Percentiles rank a stretch among this genome's conserved stretches.
These are phyloP conservation scores for Garra rufa DNA, from an alignment of 2,113 vertebrate genomes.

Conservation along the genomic window DNA sequence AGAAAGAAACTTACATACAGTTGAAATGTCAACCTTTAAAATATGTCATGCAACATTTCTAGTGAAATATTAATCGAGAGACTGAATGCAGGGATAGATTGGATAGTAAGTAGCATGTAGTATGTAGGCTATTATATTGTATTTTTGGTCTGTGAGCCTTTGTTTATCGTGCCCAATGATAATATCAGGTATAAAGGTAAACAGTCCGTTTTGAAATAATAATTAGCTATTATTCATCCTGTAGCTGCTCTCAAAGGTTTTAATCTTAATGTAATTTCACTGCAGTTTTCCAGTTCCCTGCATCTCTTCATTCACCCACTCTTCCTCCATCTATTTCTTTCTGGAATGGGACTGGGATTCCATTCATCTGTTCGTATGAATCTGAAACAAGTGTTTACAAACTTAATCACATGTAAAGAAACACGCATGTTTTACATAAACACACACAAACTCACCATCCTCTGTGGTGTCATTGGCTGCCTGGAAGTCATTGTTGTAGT, in stretches of 20 bases:
- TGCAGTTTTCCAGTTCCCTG: not conserved
- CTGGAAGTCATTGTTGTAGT: not conserved
- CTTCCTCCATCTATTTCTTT: not conserved
- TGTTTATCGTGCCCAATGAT: not conserved
- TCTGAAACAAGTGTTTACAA: slow-evolving; percentile 41
- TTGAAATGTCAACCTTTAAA: not conserved
- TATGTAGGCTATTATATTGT: not conserved
- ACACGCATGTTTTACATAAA: not conserved
- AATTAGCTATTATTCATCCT: not conserved
- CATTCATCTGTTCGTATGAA: slow-evolving; percentile 47
- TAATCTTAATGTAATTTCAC: not conserved
- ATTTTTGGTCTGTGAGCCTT: not conserved
- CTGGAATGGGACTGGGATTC: not conserved
- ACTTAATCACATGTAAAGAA: not conserved
- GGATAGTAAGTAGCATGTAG: not conserved
- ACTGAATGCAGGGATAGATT: not conserved
- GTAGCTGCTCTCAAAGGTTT: not conserved
- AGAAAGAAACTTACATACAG: too few relatives aligned
- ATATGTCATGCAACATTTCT: not conserved
- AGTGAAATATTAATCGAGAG: not conserved
- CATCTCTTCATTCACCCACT: not conserved
- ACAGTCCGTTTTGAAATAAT: not conserved
- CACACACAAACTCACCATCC: slow-evolving; percentile 42
- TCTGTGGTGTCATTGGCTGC: slow-evolving; percentile 29
- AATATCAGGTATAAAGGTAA: not conserved